These are phyloP conservation scores for Scopus umbretta DNA, from an alignment of 2,113 vertebrate species.

Conservation along the genomic window DNA sequence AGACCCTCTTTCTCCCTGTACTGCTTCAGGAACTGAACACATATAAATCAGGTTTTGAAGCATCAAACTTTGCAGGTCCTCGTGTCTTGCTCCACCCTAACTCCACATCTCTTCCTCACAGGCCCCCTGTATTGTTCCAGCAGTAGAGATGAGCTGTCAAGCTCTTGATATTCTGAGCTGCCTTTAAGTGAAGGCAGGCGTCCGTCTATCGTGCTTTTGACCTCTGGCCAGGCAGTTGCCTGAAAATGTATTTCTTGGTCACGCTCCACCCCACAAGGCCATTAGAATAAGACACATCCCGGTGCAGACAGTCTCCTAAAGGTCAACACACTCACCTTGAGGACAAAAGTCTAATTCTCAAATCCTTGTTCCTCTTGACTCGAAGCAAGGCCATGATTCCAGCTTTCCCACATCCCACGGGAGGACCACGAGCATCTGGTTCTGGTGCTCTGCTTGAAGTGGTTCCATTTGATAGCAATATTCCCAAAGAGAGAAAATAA, in stretches of 20 bases:
- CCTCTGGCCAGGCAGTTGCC: not conserved
- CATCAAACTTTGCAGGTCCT: not conserved
- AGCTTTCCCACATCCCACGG: not conserved
- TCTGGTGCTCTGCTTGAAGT: not conserved
- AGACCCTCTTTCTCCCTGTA: not conserved
- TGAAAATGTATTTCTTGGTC: not conserved
- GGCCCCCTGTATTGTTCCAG: not conserved
- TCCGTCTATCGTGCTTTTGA: not conserved
- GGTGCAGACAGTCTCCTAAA: not conserved
- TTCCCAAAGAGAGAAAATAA: not conserved
- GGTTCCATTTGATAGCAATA: not conserved
- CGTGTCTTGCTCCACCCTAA: not conserved
- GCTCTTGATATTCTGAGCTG: not conserved
- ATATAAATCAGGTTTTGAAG: not conserved
- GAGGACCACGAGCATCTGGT: not conserved
- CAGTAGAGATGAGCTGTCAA: not conserved
- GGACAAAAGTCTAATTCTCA: not conserved
- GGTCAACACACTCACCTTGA: conserved; percentile 16
- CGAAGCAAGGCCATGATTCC: not conserved
- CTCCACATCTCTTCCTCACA: not conserved
- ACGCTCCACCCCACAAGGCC: not conserved
- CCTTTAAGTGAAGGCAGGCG: not conserved
- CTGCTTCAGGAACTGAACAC: not conserved
- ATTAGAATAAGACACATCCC: not conserved
- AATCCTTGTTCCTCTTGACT: not conserved